Evolutionary conservation across 1,140 invertebrate genomes (phyloP), one percentile per base, ranked within the genome.

Genomic region (Latrodectus geometricus): DNA sequence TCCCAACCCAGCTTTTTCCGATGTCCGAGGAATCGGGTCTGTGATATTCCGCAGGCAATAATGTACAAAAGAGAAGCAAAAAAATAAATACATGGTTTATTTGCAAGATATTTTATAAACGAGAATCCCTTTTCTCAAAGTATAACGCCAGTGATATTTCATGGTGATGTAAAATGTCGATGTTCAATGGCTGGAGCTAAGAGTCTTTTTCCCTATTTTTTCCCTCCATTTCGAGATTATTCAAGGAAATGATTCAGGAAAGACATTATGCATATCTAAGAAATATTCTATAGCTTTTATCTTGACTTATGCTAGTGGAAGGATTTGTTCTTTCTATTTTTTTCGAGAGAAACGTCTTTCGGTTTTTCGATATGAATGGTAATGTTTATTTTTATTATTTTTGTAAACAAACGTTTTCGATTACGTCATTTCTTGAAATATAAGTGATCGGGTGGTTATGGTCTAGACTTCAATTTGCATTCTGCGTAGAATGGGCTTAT

Each of bases 211-310:
- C 9, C 11, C n/a, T 21, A 21, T 21, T 35, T 35, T 35, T 35
- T 15, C 21, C 48, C 20, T 54, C 78, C 68, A 81, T 81, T 81
- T 54, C 52, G 66, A 81, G 78, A 81, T 81, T 81, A 70, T 81
- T 81, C 78, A 72, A 72, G 68, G 78, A 72, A 81, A 81, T 81
- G 78, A 72, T 70, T 81, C 78, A 70, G 54, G 20, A 23, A 81
- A 61, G 68, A 72, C 78, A 81, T 70, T 81, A 70, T 72, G 78
- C 78, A 81, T 81, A 81, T 81, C 78, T 81, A 70, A 81, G 23
- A 23, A 72, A 72, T 66, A 61, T 54, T 81, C 23, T 52, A 54
- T 54, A 66, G 50, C 78, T 65, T 81, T 81, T 81, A 81, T 81
- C 78, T 81, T 81, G 78, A 69, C 66, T 66, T 81, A 81, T 81